Base-by-base conservation (phyloP, 2,888 invertebrate species). In the Trisateles emortualis region DNA sequence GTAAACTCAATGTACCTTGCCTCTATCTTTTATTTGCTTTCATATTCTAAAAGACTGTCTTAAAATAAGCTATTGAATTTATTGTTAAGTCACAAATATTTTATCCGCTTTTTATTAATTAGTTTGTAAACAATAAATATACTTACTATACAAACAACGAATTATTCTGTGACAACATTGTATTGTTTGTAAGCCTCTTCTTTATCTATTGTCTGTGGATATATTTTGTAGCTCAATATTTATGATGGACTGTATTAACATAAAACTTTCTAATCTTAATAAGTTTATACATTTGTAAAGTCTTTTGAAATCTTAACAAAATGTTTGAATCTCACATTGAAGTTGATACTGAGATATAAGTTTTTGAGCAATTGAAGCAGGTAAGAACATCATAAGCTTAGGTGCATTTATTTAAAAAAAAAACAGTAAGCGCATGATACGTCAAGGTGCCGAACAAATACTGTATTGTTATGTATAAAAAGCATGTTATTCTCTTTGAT, bases 41-140 rank as follows among this genome's bases (percentile, higher is more conserved):
- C 81, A 84, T 85, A 82, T 83, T 87, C 84, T 88, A 88, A 88
- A 92, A 92, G 92, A 92, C 92, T 92, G 92, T 90, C 90, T 91
- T 91, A 86, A 87, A 74, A 78, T 90, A 91, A 90, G 90, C 86
- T 88, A 89, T 84, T 86, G 81, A 88, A 87, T 86, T 86, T 87
- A 88, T 87, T 82, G 68, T 84, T 90, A 90, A 89, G 92, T 92
- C 91, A 92, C 92, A 92, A 92, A 92, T 85, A 82, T 85, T 84
- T 83, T 86, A 84, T 78, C 80, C 71, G 78, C 78, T 86, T 84
- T 78, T 78, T 76, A 80, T 63, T 68, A 79, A 84, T 87, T 86
- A 88, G 84, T 85, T 84, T 68, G 58, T 82, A 83, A n/a, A 81
- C 78, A 79, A 67, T 79, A n/a, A n/a, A n/a, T n/a, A n/a, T n/a